phyloP scores from a whole-genome alignment of 2,113 vertebrate species.

The Callorhinus ursinus region DNA sequence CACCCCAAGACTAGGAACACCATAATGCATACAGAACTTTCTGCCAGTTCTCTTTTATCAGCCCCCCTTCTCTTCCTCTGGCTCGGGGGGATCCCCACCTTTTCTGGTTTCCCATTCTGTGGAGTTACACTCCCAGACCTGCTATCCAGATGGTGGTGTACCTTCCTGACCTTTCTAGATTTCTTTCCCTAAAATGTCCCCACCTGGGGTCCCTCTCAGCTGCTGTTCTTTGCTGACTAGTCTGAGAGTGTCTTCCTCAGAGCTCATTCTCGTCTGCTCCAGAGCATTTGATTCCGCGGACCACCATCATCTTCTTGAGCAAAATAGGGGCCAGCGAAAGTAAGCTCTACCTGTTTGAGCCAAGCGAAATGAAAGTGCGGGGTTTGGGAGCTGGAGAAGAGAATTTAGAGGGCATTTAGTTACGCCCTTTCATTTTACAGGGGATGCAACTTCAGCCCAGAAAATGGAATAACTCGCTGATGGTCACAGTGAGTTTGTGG shows the following conservation, averaged over 20 bases:
- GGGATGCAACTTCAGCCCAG: not conserved
- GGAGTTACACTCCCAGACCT: not conserved
- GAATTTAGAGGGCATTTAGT: not conserved
- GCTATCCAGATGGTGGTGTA: not conserved
- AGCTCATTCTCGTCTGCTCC: not conserved
- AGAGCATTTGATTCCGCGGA: fast-evolving
- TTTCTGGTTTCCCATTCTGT: not conserved
- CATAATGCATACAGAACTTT: fast-evolving
- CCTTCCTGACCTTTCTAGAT: not conserved
- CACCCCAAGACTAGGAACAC: not conserved
- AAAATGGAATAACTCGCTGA: not conserved
- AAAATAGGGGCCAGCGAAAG: not conserved
- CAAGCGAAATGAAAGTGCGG: no score
- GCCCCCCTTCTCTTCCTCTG: not conserved
- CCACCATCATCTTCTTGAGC: not conserved
- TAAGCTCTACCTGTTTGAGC: not conserved
- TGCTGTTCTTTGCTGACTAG: not conserved
- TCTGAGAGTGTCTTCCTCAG: not conserved
- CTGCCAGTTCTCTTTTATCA: not conserved
- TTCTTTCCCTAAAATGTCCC: not conserved
- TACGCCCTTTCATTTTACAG: not conserved
- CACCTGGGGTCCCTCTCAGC: not conserved
- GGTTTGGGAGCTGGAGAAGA: not conserved
- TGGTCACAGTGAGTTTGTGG: not conserved
- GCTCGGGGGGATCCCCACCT: not conserved